A percentile compares a stretch with the other conserved stretches of the same genome.
phyloP scores from a whole-genome alignment of 1,140 invertebrate genomes.

The Atta colombica region DNA sequence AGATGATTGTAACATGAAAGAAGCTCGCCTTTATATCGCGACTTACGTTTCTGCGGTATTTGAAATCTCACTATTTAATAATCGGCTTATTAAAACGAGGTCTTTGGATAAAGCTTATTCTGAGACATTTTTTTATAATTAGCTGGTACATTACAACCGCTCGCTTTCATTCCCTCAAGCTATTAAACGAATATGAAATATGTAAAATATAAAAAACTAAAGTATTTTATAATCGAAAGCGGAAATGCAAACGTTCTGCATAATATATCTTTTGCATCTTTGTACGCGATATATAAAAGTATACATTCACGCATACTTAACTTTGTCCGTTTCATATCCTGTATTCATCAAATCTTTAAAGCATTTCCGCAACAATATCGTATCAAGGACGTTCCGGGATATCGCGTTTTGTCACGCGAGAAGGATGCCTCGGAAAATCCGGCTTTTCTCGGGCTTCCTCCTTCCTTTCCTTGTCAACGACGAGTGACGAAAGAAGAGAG shows the following conservation, averaged over 20 bases:
- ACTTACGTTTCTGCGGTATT: slow-evolving; percentile 8
- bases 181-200: background rate
- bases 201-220: background rate
- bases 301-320: background rate
- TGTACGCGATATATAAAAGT: background rate
- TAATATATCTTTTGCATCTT: slow-evolving; percentile 22
- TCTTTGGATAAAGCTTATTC: background rate
- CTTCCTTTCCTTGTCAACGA: slow-evolving; percentile 46
- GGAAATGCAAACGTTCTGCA: slow-evolving; percentile 18
- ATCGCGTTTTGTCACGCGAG: slow-evolving; percentile 54
- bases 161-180: background rate
- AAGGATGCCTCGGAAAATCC: slow-evolving; percentile 55
- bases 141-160: background rate
- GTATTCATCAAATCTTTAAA: slow-evolving; percentile 43
- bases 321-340: slow-evolving; percentile 25
- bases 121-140: background rate
- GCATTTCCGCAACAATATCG: slow-evolving; percentile 36
- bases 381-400: slow-evolving; percentile 29
- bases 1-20: slow-evolving; percentile 49
- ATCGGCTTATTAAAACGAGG: background rate
- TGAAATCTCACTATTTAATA: slow-evolving; percentile 29
- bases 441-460: slow-evolving; percentile 25
- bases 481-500: slow-evolving; percentile 63
- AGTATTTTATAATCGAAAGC: slow-evolving; percentile 13
- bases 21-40: slow-evolving; percentile 9